Evolutionary conservation across 2,113 vertebrate genomes (phyloP), one percentile per base, ranked within the genome.

Genomic region (Entelurus aequoreus): DNA sequence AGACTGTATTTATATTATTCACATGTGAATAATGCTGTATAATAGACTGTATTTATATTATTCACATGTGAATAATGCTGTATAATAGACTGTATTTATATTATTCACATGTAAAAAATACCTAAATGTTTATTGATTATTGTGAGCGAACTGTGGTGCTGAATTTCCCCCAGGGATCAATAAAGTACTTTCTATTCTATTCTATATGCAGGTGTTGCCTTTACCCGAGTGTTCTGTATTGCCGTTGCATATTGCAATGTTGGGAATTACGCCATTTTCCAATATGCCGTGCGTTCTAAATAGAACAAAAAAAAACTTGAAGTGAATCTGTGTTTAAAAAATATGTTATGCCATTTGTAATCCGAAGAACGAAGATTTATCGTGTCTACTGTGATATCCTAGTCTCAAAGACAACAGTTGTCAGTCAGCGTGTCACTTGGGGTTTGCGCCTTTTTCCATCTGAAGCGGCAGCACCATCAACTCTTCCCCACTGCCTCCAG

Each of bases 401-500:
- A 51, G 44, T 51, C 54, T 64, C 60, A 67, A 48, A 77, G 56
- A 68, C 46, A n/a, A 54, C n/a, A 40, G 46, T 47, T 76, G 68
- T 65, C 62, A 44, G 38, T 49, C 62, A 44, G 21, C 46, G 14
- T 60, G 49, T 60, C 16, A n/a, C 47, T 54, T 37, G 53, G 51
- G 56, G 40, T 73, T 76, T 65, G 59, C 59, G 54, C 47, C 11
- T 46, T 35, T 69, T 64, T 65, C 48, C 16, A 52, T 58, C 36
- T 53, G 28, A 65, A 69, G 60, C 13, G 59, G 36, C 19, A 37
- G 55, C 6, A 36, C 53, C 47, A 68, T 75, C 63, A 66, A 64
- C 71, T 77, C 62, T 53, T 58, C 49, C 50, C 64, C 44, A 16
- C 58, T 58, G 57, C 70, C 79, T 77, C 57, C 58, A 66, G 71